Percentiles rank a stretch among this genome's conserved stretches.
phyloP scores from a whole-genome alignment of 2,797 vertebrate genomes.

The Schizothorax lantsangensis region DNA sequence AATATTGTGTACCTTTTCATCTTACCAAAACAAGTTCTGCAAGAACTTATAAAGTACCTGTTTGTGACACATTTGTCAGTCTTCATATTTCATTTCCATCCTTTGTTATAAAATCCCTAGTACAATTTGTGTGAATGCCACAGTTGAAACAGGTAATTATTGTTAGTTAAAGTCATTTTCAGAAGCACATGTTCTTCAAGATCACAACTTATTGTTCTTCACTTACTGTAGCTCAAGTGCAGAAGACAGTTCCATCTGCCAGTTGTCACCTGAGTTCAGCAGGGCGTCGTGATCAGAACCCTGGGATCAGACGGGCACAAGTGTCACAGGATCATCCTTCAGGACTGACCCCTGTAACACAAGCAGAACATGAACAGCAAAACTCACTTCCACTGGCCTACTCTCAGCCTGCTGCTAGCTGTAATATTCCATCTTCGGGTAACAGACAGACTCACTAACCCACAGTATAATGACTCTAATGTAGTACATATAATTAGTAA shows the following conservation, averaged over 20 bases:
- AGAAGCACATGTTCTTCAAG: not conserved
- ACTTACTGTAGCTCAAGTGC: slow-evolving; percentile 61
- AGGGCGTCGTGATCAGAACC: slow-evolving; percentile 52
- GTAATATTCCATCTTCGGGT: slow-evolving; percentile 46
- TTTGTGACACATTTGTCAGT: not conserved
- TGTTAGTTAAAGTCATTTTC: not conserved
- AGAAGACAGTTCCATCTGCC: slow-evolving; percentile 65
- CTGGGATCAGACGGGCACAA: slow-evolving; percentile 47
- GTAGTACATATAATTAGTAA: not conserved
- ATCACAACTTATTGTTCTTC: not conserved
- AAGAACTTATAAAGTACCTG: not conserved
- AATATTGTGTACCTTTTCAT: not conserved
- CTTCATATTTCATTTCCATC: not conserved
- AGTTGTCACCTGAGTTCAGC: slow-evolving; percentile 52
- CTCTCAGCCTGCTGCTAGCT: slow-evolving; percentile 47
- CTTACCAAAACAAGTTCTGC: not conserved
- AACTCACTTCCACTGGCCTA: slow-evolving; percentile 72
- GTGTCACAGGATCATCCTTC: slow-evolving; percentile 62
- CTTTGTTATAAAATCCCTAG: not conserved
- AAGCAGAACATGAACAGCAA: slow-evolving; percentile 75
- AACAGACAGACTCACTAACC: not conserved
- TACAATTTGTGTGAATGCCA: not conserved
- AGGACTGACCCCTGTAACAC: slow-evolving; percentile 66
- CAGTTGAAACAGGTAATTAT: not conserved
- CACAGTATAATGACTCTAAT: too few relatives aligned